phyloP scores from a whole-genome alignment of 2,888 invertebrate genomes.

The Eulithis prunata region DNA sequence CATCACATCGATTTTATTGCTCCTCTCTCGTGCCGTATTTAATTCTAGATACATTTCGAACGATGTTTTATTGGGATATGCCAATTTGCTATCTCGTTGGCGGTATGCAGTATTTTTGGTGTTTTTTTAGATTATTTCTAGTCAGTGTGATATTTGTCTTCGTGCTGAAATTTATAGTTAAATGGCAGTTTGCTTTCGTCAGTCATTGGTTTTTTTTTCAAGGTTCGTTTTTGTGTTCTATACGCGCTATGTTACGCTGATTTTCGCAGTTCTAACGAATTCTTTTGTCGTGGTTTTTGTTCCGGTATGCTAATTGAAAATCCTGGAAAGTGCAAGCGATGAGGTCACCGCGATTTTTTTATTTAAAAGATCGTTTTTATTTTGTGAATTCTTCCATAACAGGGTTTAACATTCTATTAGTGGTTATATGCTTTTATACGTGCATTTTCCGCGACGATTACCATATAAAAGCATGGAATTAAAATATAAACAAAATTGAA shows the following conservation, averaged over 20 bases:
- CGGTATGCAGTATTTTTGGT: constrained; percentile 45
- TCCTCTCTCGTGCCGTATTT: constrained; percentile 54
- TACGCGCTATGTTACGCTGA: constrained; percentile 50
- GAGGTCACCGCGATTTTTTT: constrained; percentile 52
- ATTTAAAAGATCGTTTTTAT: constrained; percentile 40
- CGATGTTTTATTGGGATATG: constrained; percentile 53
- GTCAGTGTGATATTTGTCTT: constrained; percentile 11
- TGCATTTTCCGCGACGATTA: neutral
- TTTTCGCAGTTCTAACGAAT: constrained; percentile 61
- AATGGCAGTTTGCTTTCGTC: constrained; percentile 6
- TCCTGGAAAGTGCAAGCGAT: constrained; percentile 58
- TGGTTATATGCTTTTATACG: constrained; percentile 39
- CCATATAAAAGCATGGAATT: constrained; percentile 6
- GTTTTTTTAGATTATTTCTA: constrained; percentile 29
- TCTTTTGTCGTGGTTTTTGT: constrained; percentile 68
- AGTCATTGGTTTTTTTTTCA: constrained; percentile 26
- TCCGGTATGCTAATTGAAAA: constrained; percentile 69
- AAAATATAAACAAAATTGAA: constrained; percentile 19
- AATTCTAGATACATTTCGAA: constrained; percentile 59
- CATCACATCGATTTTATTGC: constrained; percentile 67
- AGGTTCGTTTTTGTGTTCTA: constrained; percentile 53
- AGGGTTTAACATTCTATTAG: constrained; percentile 38
- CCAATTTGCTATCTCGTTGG: constrained; percentile 60
- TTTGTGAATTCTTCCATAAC: constrained; percentile 36
- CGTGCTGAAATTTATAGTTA: constrained; percentile 19